Base-by-base conservation (phyloP, 2,113 vertebrate genomes). In the Stigmatopora nigra region DNA sequence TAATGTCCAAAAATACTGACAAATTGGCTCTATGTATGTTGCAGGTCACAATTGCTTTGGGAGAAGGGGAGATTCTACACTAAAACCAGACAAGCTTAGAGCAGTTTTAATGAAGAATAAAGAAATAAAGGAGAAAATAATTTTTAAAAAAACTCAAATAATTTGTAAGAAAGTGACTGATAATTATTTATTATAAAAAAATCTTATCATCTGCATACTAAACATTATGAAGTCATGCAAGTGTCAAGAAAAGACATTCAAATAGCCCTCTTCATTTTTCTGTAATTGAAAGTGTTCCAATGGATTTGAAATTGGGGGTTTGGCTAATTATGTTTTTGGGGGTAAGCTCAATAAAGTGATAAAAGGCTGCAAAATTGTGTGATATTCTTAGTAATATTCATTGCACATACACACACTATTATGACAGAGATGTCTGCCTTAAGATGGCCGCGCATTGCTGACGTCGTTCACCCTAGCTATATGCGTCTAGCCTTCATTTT, bases 321-420 rank as follows among this genome's bases (percentile, higher is more conserved):
- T 31, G 25, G 25, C 25, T 67, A 78, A 82, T 79, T 71, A 82
- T 73, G 73, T 80, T 72, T 85, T 81, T 87, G 86, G 82, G 82
- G 85, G 79, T 79, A 84, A 83, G 89, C 76, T 84, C 77, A 91
- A 89, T 91, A 91, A 92, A 91, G 71, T 64, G 64, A 85, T 85
- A 49, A 41, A 15, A 5, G 7, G 7, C 64, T 55, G 0, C 35
- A 41, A 41, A 31, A 31, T 31, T 31, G 25, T 31, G 25, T 31
- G 25, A 3, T 31, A 31, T 31, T 31, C 1, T 31, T 31, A 31
- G 25, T 41, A 41, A 41, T 41, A 41, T 41, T 41, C 38, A 41
- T 41, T 41, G 25, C 25, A 31, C 25, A 31, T 31, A 31, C 25
- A 31, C 25, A 31, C 25, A 31, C 25, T 31, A 31, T 31, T 31